Evolutionary conservation across 2,113 vertebrate genomes (phyloP).

Genomic region (Megaceryle torquata): DNA sequence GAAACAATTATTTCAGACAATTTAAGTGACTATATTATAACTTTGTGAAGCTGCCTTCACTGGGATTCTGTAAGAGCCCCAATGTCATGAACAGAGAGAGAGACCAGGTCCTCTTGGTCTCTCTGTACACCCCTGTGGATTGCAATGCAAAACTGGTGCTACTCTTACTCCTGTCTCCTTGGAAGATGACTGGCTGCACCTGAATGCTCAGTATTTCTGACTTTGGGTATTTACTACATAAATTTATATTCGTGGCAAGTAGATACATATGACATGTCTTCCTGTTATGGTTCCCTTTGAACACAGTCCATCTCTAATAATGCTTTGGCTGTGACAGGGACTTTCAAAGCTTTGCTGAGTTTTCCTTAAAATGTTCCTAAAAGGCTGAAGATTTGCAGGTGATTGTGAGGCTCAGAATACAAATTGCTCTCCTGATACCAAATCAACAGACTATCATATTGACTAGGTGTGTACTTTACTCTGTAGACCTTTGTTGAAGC

Average conservation of each 20-base stretch:
- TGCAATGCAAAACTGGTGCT: not conserved
- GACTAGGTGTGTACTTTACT: not conserved
- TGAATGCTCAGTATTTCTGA: not conserved
- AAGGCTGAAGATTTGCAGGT: not conserved
- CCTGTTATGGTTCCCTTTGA: not conserved
- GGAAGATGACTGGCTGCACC: not conserved
- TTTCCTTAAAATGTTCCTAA: not conserved
- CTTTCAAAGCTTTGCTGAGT: not conserved
- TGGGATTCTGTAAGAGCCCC: not conserved
- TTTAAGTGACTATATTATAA: not conserved
- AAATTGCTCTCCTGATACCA: not conserved
- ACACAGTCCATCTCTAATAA: not conserved
- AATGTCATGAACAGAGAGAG: not conserved
- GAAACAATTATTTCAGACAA: not conserved
- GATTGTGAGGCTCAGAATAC: not conserved
- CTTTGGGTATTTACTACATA: not conserved
- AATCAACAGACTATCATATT: not conserved
- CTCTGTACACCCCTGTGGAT: not conserved
- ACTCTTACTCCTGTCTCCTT: not conserved
- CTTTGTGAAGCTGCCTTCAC: not conserved
- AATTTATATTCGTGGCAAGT: not conserved
- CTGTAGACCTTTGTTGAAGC: not conserved
- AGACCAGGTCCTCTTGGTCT: not conserved
- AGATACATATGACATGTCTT: not conserved
- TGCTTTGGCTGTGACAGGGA: not conserved